Base-by-base conservation (phyloP, 2,113 vertebrate genomes). In the Ailuropoda melanoleuca region DNA sequence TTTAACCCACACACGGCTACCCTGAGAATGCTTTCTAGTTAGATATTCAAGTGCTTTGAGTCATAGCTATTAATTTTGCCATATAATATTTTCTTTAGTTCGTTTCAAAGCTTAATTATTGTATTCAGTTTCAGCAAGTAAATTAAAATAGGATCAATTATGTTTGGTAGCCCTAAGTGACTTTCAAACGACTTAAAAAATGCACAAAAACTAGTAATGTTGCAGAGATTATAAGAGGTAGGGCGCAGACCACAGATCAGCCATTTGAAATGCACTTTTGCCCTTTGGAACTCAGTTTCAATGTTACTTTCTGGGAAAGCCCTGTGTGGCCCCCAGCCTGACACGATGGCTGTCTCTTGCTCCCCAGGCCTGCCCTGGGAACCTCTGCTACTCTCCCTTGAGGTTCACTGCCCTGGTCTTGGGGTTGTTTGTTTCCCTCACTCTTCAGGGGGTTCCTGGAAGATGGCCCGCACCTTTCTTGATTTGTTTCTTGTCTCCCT, bases 41-140 rank as follows among this genome's bases (percentile, higher is more conserved):
- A 86, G 62, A 90, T 72, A 56, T 19, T 72, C 64, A 50, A 50
- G 78, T 8, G 60, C 82, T 43, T 43, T n/a, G 64, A 88, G 31
- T 96, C 90, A 83, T 46, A 95, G 68, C 77, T 68, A 85, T 93
- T 97, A 84, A 95, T 88, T 98, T 93, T 89, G 53, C 75, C 68
- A 72, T 50, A 3, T 48, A 96, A 60, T 88, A 90, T 62, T 89
- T 96, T 62, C 80, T 78, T 93, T 91, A 46, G 92, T 72, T 75
- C 64, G 31, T 80, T 90, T 90, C 62, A 94, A 94, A 48, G 43
- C 75, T 90, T 96, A 93, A 95, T 97, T 94, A 97, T 97, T 70
- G 78, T 24, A 95, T 60, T 93, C 39, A 60, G 46, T 91, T 95
- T 93, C 60, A 90, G 72, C 53, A 85, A 97, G 62, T 77, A 70